Percentiles rank a stretch among this genome's conserved stretches.
These are phyloP conservation scores for Nomada lathburiana DNA, from an alignment of 2,888 invertebrate species.

Conservation along the genomic window DNA sequence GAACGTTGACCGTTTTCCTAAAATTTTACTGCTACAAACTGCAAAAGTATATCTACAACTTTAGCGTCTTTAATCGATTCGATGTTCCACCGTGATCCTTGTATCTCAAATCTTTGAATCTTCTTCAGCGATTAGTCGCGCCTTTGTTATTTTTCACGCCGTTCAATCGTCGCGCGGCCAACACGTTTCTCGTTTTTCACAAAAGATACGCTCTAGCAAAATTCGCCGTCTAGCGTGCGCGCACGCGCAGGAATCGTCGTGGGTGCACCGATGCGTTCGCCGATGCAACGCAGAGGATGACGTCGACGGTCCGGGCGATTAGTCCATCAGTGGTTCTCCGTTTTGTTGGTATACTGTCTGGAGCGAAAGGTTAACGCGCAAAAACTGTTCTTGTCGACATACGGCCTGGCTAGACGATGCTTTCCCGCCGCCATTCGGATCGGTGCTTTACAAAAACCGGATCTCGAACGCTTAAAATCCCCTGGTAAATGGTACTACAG, in stretches of 20 bases:
- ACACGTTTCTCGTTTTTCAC: too few relatives aligned
- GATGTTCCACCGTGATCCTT: too few relatives aligned
- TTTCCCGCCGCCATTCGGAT: background rate
- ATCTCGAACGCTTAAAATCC: slow-evolving; percentile 6
- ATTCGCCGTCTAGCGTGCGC: slow-evolving; percentile 11
- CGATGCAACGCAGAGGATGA: slow-evolving; percentile 66
- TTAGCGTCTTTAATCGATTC: too few relatives aligned
- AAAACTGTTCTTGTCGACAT: slow-evolving; percentile 38
- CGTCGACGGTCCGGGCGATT: slow-evolving; percentile 71
- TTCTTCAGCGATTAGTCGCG: too few relatives aligned
- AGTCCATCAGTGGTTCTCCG: slow-evolving; percentile 78
- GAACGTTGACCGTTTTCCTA: too few relatives aligned
- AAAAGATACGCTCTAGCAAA: too few relatives aligned
- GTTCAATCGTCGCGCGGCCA: too few relatives aligned
- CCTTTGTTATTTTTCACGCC: too few relatives aligned
- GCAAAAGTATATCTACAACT: too few relatives aligned
- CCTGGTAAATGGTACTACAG: background rate
- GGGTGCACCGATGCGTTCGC: slow-evolving; percentile 63
- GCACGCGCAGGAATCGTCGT: slow-evolving; percentile 42
- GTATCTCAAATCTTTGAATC: too few relatives aligned
- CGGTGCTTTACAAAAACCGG: slow-evolving; percentile 10
- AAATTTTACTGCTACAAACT: too few relatives aligned
- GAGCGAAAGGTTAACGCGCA: slow-evolving; percentile 66
- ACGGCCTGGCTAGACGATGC: slow-evolving; percentile 28
- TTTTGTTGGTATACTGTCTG: slow-evolving; percentile 75